Base-by-base conservation (phyloP, 2,888 invertebrate genomes). In the Epistrophe grossulariae region DNA sequence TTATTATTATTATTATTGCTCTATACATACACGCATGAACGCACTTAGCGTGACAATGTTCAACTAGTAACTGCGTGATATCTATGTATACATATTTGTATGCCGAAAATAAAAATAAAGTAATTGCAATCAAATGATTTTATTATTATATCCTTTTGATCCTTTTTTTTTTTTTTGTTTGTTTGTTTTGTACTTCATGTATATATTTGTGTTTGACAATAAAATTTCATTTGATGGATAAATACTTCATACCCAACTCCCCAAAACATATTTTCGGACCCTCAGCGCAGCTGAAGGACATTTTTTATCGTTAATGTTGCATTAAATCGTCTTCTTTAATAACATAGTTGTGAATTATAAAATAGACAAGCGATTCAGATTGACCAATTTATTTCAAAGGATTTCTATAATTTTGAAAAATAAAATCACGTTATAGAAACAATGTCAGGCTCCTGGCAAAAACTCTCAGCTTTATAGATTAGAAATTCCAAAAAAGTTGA, bases 21-120 rank as follows among this genome's bases (percentile, higher is more conserved):
- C 31, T 55, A 24, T 24, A 55, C 28, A 55, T 57, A 40, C 72
- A 85, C 78, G 78, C 82, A 85, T 85, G 73, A 82, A 82, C 85
- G 85, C 85, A 64, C 78, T 78, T 85, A 71, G 85, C 82, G 82
- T 85, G 85, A 85, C 82, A 85, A 79, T 79, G 64, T 45, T 52
- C 78, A 78, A 71, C 82, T 79, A 50, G n/a, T 72, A 10, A 11
- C 48, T 50, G 0, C 19, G 0, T 50, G 17, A n/a, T 4, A 8
- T 5, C 7, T 15, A 13, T 17, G n/a, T 24, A 40, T 38, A 17
- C 17, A 5, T 8, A 43, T 60, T 60, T 40, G 15, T 48, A 68
- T 55, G 62, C 24, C n/a, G 40, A 45, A 59, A 43, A 72, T 45
- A 59, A 59, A 45, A 72, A 72, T 74, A 64, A 79, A 84, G 73